These are phyloP conservation scores for Syngnathus rostellatus DNA, from an alignment of 2,797 vertebrate genomes.

Conservation along the genomic window DNA sequence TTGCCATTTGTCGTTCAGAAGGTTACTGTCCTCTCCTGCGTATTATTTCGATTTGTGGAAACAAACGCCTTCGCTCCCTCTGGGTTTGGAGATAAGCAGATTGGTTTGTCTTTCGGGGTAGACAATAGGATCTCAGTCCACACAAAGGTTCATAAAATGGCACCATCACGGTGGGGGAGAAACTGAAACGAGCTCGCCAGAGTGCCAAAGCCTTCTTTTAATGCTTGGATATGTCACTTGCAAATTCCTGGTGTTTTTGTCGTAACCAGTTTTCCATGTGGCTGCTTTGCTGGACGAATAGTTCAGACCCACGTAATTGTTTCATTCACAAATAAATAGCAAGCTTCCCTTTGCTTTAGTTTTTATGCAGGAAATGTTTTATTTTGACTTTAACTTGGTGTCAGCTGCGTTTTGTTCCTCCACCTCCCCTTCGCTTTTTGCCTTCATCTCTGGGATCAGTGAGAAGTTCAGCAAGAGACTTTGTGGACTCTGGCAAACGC, in stretches of 20 bases:
- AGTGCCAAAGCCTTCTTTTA: conserved; percentile 39
- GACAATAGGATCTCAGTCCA: conserved; percentile 55
- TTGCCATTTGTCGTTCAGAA: conserved; percentile 44
- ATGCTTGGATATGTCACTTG: conserved; percentile 59
- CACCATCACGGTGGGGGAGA: conserved; percentile 27
- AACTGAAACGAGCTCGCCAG: conserved; percentile 23
- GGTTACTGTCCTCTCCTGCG: conserved; percentile 53
- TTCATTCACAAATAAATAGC: conserved; percentile 23
- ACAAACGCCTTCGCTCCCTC: conserved; percentile 59
- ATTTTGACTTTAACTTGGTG: conserved; percentile 31
- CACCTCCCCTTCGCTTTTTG: conserved; percentile 20
- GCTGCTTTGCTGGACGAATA: conserved; percentile 13
- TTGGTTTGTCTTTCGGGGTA: conserved; percentile 60
- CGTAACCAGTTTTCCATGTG: conserved; percentile 5
- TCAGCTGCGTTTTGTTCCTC: conserved; percentile 32
- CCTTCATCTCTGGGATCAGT: conserved; percentile 49
- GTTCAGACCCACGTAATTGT: conserved; percentile 26
- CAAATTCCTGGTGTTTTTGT: conserved; percentile 48
- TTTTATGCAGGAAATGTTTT: conserved; percentile 34
- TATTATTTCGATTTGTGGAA: conserved; percentile 60
- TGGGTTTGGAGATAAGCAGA: conserved; percentile 67
- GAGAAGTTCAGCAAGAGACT: conserved; percentile 42
- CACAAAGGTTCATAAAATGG: conserved; percentile 60
- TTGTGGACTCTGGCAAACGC: conserved; percentile 32
- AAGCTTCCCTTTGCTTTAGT: conserved; percentile 17